phyloP scores from a whole-genome alignment of 2,888 invertebrate genomes.

The Cheilosia scutellata region DNA sequence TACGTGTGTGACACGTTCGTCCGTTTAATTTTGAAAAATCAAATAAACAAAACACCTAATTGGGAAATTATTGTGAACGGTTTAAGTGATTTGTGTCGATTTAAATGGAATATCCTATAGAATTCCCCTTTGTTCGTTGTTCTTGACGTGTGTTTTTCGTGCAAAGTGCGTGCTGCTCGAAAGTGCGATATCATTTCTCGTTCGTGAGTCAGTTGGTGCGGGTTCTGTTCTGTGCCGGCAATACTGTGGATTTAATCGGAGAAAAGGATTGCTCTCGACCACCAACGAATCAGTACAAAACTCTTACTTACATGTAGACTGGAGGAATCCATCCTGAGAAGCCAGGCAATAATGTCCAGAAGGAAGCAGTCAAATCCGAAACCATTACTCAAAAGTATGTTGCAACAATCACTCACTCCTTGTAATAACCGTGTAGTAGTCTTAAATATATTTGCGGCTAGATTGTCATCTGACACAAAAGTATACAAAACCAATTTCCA shows the following conservation, averaged over 20 bases:
- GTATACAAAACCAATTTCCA: slow-evolving; percentile 46
- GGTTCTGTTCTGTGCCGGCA: slow-evolving; percentile 29
- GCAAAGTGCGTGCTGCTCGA: slow-evolving; percentile 29
- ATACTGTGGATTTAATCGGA: slow-evolving; percentile 56
- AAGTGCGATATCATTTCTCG: slow-evolving; percentile 30
- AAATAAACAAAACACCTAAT: slow-evolving; percentile 20
- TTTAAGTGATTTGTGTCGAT: not conserved
- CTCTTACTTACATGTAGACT: slow-evolving; percentile 77
- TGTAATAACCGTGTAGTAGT: slow-evolving; percentile 5
- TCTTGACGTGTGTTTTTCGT: slow-evolving; percentile 22
- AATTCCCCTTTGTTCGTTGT: slow-evolving; percentile 9
- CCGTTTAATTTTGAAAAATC: slow-evolving; percentile 22
- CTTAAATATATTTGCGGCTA: not conserved
- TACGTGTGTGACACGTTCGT: slow-evolving; percentile 27
- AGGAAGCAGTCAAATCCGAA: slow-evolving; percentile 98
- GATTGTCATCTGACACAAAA: not conserved
- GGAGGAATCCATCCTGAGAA: slow-evolving; percentile 76
- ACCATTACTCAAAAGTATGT: slow-evolving; percentile 95
- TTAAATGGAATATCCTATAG: slow-evolving; percentile 28
- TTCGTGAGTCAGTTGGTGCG: slow-evolving; percentile 12
- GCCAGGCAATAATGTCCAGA: slow-evolving; percentile 89
- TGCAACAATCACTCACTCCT: not conserved
- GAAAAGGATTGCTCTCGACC: slow-evolving; percentile 38
- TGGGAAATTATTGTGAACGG: slow-evolving; percentile 14
- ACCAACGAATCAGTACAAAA: slow-evolving; percentile 51